These are phyloP conservation scores for Seriola quinqueradiata DNA, from an alignment of 2,113 vertebrate species.

Conservation along the genomic window DNA sequence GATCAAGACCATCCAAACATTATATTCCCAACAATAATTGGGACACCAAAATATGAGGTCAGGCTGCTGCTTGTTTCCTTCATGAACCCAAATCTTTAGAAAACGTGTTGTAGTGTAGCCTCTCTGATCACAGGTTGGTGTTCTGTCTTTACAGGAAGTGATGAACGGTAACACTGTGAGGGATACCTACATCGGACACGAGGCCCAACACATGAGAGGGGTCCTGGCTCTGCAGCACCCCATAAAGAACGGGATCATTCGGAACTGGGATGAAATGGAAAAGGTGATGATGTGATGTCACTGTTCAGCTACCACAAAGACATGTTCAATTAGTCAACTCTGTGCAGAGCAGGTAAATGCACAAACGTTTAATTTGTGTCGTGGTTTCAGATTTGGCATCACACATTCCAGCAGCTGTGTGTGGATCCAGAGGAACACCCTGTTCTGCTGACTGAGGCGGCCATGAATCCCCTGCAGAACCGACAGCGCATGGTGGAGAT, in stretches of 20 bases:
- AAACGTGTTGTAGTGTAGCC: background rate
- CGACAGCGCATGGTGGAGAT: conserved; percentile 80
- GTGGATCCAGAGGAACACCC: conserved; percentile 82
- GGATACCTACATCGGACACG: conserved; percentile 80
- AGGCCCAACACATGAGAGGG: conserved; percentile 84
- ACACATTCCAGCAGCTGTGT: conserved; percentile 80
- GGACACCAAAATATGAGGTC: conserved; percentile 85
- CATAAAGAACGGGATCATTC: too few relatives aligned
- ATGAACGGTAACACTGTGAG: conserved; percentile 69
- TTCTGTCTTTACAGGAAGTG: conserved; percentile 73
- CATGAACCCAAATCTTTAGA: background rate
- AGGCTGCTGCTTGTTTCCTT: background rate
- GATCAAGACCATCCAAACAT: conserved; percentile 79
- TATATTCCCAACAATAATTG: conserved; percentile 83
- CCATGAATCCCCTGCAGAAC: conserved; percentile 79
- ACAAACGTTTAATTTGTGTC: background rate
- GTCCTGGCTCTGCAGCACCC: conserved; percentile 75
- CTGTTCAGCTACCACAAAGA: too few relatives aligned
- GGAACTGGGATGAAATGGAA: too few relatives aligned
- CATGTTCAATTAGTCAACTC: too few relatives aligned
- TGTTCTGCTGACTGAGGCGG: conserved; percentile 80
- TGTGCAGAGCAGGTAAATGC: too few relatives aligned
- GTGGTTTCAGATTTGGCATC: conserved; percentile 81
- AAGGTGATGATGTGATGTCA: too few relatives aligned
- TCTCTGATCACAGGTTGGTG: background rate